Evolutionary conservation across 2,888 invertebrate genomes (phyloP).

Genomic region (Merodon equestris): DNA sequence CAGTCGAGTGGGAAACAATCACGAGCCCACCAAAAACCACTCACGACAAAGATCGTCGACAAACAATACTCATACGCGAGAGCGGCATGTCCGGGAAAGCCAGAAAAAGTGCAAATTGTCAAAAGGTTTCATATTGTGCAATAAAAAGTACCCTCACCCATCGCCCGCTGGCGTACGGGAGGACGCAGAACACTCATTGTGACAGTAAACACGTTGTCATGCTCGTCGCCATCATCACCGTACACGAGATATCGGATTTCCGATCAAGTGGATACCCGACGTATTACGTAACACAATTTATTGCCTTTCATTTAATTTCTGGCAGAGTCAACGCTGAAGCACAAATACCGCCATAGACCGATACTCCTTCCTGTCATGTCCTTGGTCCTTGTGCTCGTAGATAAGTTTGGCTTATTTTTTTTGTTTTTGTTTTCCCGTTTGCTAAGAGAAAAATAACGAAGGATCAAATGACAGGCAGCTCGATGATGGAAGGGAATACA

Average conservation of each 20-base stretch:
- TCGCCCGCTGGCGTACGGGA: background rate
- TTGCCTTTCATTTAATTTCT: slow-evolving; percentile 65
- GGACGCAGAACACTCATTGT: slow-evolving; percentile 8
- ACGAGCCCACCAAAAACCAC: no score
- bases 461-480: slow-evolving; percentile 52
- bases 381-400: slow-evolving; percentile 3
- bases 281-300: slow-evolving; percentile 66
- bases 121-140: slow-evolving; percentile 51
- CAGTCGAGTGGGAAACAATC: no score
- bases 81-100: no score
- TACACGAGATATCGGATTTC: slow-evolving; percentile 53
- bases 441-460: slow-evolving; percentile 37
- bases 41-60: no score
- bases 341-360: slow-evolving; percentile 5
- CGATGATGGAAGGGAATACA: background rate
- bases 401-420: slow-evolving; percentile 6
- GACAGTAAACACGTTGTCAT: slow-evolving; percentile 30
- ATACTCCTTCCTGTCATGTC: slow-evolving; percentile 25
- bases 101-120: slow-evolving; percentile 34
- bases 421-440: slow-evolving; percentile 16
- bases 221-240: slow-evolving; percentile 31
- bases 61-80: no score
- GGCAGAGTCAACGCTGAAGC: background rate
- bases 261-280: slow-evolving; percentile 59
- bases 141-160: slow-evolving; percentile 17